phyloP scores from a whole-genome alignment of 2,888 invertebrate genomes.

The Chelonus formosanus region DNA sequence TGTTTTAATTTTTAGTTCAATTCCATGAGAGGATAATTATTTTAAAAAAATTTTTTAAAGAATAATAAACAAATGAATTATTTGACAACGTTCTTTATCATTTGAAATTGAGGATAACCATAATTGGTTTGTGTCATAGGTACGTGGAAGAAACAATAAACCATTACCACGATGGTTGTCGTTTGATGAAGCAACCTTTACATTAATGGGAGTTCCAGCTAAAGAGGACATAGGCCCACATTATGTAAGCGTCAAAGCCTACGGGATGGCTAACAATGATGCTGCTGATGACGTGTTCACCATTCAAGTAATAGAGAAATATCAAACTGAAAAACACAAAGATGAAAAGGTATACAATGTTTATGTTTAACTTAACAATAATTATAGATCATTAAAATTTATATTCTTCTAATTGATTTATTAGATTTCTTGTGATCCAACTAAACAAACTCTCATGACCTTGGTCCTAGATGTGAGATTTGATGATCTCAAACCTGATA shows the following conservation, averaged over 20 bases:
- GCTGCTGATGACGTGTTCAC: conserved; percentile 74
- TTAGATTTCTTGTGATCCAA: conserved; percentile 54
- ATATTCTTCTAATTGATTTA: background rate
- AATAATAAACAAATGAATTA: no score
- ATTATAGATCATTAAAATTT: background rate
- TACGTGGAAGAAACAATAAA: conserved; percentile 60
- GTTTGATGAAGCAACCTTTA: conserved; percentile 75
- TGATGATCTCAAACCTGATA: conserved; percentile 71
- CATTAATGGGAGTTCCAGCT: conserved; percentile 79
- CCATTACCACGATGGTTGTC: conserved; percentile 75
- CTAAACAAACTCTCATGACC: conserved; percentile 71
- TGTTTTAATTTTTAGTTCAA: no score
- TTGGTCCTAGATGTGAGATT: conserved; percentile 76
- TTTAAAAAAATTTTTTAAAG: no score
- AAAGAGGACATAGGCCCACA: conserved; percentile 74
- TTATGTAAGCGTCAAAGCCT: conserved; percentile 71
- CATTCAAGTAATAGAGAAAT: conserved; percentile 68
- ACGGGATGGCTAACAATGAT: conserved; percentile 66
- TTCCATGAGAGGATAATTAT: no score
- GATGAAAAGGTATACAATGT: conserved; percentile 53
- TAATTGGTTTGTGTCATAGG: conserved; percentile 51
- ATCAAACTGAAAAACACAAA: conserved; percentile 51
- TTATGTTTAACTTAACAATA: conserved; percentile 1
- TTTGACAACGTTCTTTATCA: no score
- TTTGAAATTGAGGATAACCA: no score